Evolutionary conservation across 53 echinoderm and acorn worm genomes (phyloP).

Genomic region (Stichopus horrens): DNA sequence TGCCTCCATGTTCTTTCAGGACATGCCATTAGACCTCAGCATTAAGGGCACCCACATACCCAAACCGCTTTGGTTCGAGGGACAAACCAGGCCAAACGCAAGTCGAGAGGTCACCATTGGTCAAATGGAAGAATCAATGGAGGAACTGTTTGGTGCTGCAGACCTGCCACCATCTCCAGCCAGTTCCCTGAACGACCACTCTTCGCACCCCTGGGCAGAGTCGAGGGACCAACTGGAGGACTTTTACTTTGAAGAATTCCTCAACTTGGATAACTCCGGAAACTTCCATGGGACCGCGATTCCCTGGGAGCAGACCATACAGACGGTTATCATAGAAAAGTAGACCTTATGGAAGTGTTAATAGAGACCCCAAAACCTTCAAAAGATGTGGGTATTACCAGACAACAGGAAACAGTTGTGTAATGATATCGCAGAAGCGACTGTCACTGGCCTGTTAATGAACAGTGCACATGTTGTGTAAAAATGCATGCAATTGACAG

Average conservation of each 20-base stretch:
- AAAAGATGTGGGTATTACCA: no score
- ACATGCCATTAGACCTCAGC: slow-evolving; percentile 67
- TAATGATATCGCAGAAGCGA: not conserved
- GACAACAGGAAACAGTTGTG: not conserved
- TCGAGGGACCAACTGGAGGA: slow-evolving; percentile 50
- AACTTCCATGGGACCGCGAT: slow-evolving; percentile 6
- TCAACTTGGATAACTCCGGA: slow-evolving; percentile 58
- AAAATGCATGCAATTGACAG: no score
- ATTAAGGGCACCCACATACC: slow-evolving; percentile 79
- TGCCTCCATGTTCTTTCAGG: slow-evolving; percentile 32
- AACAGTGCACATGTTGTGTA: no score
- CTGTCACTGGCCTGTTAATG: not conserved
- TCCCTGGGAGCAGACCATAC: slow-evolving; percentile 53
- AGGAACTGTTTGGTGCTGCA: slow-evolving; percentile 67
- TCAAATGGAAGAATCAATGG: slow-evolving; percentile 49
- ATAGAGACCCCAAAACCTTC: no score
- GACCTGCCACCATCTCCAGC: slow-evolving; percentile 78
- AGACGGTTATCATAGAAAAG: slow-evolving; percentile 12
- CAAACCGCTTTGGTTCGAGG: slow-evolving; percentile 84
- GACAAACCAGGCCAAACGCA: slow-evolving; percentile 47
- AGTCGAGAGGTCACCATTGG: slow-evolving; percentile 34
- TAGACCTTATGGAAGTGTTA: not conserved
- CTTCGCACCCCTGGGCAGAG: slow-evolving; percentile 94
- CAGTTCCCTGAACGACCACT: slow-evolving; percentile 63
- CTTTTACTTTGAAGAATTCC: slow-evolving; percentile 69